Conservation (phyloP, 1,140 invertebrate species). For the Rhopalosiphum padi region DNA sequence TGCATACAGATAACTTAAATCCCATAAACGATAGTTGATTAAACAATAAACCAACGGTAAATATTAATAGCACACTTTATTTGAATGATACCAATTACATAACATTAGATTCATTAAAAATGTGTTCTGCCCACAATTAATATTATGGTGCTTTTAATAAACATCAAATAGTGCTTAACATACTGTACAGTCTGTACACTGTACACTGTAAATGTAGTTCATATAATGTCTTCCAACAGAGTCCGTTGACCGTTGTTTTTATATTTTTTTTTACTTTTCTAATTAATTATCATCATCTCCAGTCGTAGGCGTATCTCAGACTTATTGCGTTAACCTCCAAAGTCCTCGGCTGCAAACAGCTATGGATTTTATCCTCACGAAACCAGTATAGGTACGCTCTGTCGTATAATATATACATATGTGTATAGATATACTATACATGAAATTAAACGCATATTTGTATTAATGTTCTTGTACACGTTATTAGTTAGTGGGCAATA, state of each 20-base stretch:
- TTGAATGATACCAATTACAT: background rate
- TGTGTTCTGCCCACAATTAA: background rate
- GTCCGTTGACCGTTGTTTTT: constrained; percentile 30
- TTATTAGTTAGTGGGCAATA: constrained; percentile 41
- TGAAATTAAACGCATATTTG: constrained; percentile 45
- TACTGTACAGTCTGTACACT: background rate
- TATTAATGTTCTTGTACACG: constrained; percentile 29
- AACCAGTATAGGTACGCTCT: constrained; percentile 27
- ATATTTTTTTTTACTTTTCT: background rate
- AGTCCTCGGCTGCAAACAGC: constrained; percentile 1
- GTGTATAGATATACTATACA: background rate
- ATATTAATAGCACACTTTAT: background rate
- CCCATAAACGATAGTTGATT: background rate
- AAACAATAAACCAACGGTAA: background rate
- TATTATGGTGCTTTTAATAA: background rate
- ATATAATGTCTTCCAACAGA: background rate
- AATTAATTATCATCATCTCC: constrained; percentile 46
- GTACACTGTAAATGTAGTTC: background rate
- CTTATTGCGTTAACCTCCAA: constrained; percentile 34
- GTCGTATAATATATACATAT: background rate
- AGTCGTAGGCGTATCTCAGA: constrained; percentile 43
- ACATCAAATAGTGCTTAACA: background rate
- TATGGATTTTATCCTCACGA: background rate
- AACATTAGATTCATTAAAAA: background rate
- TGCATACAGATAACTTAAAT: background rate